Evolutionary conservation across 2,113 vertebrate genomes (phyloP).

Genomic region (Halcyon malimbica): DNA sequence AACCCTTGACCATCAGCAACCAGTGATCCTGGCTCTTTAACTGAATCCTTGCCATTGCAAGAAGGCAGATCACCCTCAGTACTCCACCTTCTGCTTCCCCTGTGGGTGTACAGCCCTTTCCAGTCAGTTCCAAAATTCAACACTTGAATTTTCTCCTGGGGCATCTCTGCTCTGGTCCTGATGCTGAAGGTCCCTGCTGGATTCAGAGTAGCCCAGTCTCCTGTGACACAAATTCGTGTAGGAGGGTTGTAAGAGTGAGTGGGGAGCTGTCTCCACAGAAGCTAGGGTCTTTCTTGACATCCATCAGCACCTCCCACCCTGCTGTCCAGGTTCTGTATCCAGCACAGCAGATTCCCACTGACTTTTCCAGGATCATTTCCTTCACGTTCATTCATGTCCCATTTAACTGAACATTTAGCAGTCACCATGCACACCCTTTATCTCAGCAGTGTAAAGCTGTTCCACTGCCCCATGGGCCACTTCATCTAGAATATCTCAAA

Average conservation of each 20-base stretch:
- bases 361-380: not conserved
- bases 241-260: not conserved
- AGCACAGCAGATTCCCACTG: not conserved
- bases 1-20: too few species aligned
- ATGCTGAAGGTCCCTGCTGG: not conserved
- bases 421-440: not conserved
- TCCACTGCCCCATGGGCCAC: not conserved
- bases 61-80: not conserved
- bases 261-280: not conserved
- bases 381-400: not conserved
- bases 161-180: not conserved
- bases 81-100: not conserved
- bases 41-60: too few species aligned
- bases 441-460: not conserved
- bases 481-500: not conserved
- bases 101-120: not conserved
- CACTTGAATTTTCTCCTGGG: not conserved
- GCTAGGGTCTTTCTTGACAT: not conserved
- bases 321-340: not conserved
- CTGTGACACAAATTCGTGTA: not conserved
- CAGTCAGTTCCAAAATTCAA: not conserved
- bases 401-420: not conserved
- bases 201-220: not conserved
- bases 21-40: not conserved
- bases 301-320: not conserved